Conservation (phyloP, 2,797 vertebrate genomes). For the Adelosebastes latens region DNA sequence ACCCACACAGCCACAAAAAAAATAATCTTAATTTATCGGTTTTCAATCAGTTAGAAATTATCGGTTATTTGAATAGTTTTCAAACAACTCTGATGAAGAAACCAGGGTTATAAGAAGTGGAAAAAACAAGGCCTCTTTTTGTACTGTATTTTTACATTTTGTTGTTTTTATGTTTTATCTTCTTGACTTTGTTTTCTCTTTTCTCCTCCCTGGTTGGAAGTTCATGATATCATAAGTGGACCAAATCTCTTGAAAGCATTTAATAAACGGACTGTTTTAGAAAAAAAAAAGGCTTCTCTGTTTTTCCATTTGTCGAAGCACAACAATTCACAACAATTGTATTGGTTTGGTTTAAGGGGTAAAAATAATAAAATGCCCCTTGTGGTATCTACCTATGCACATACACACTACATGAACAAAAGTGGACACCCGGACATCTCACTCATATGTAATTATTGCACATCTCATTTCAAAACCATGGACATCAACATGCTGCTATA, state of each 20-base stretch:
- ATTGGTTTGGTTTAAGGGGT: not conserved
- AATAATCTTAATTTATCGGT: constrained; percentile 28
- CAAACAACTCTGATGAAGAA: constrained; percentile 56
- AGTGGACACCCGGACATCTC: not conserved
- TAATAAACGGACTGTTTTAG: constrained; percentile 86
- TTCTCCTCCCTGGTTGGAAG: constrained; percentile 81
- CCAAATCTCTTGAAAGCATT: constrained; percentile 87
- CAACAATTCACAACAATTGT: not conserved
- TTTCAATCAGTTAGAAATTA: constrained; percentile 38
- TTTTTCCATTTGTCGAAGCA: not conserved
- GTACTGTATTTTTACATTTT: constrained; percentile 82
- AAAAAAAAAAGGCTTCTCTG: constrained; percentile 31
- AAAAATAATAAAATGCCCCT: not conserved
- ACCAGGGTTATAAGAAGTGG: constrained; percentile 73
- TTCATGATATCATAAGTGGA: constrained; percentile 83
- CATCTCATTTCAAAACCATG: not conserved
- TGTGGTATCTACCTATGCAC: not conserved
- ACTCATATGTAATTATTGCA: not conserved
- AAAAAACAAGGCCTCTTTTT: constrained; percentile 78
- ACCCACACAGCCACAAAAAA: constrained; percentile 38
- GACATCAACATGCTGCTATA: not conserved
- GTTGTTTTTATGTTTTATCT: constrained; percentile 46
- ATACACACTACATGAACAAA: not conserved
- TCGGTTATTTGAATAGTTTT: constrained; percentile 50
- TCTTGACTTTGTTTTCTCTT: constrained; percentile 70